These are phyloP conservation scores for Ptilodon capucinus DNA, from an alignment of 2,888 invertebrate species.

Conservation along the genomic window DNA sequence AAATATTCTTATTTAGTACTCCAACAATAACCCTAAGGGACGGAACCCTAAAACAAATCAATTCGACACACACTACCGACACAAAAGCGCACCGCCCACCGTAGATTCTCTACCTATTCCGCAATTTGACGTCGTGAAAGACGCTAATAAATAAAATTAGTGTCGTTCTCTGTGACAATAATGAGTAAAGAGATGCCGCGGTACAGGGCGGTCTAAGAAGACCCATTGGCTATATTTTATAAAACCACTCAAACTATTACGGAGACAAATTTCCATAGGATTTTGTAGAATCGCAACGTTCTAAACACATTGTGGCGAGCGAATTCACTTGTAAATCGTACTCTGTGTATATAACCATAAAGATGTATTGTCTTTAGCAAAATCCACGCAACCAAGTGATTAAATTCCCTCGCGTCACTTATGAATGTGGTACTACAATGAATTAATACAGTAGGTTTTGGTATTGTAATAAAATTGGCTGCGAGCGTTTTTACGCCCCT, in stretches of 20 bases:
- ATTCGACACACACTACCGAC: slow-evolving; percentile 50
- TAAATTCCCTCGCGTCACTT: no score
- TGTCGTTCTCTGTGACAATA: slow-evolving; percentile 53
- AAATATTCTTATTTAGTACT: no score
- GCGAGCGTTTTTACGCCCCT: no score
- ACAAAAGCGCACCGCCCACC: slow-evolving; percentile 58
- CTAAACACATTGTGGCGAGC: no score
- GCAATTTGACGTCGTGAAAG: slow-evolving; percentile 70
- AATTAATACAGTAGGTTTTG: no score
- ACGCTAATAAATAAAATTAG: slow-evolving; percentile 78
- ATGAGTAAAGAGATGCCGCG: slow-evolving; percentile 51
- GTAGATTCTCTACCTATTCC: slow-evolving; percentile 46
- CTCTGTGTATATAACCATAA: no score
- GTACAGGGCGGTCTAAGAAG: slow-evolving; percentile 40
- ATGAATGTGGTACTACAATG: no score
- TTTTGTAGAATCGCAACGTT: slow-evolving; percentile 20
- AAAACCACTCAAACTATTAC: slow-evolving; percentile 5
- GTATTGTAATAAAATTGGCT: no score
- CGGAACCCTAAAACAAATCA: slow-evolving; percentile 49
- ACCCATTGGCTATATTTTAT: slow-evolving; percentile 6
- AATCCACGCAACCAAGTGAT: no score
- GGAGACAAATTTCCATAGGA: neutral
- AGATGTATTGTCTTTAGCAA: no score
- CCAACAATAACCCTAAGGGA: neutral
- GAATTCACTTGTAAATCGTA: no score